These are phyloP conservation scores for Mormoops blainvillei DNA, from an alignment of 2,113 vertebrate genomes.

Conservation along the genomic window DNA sequence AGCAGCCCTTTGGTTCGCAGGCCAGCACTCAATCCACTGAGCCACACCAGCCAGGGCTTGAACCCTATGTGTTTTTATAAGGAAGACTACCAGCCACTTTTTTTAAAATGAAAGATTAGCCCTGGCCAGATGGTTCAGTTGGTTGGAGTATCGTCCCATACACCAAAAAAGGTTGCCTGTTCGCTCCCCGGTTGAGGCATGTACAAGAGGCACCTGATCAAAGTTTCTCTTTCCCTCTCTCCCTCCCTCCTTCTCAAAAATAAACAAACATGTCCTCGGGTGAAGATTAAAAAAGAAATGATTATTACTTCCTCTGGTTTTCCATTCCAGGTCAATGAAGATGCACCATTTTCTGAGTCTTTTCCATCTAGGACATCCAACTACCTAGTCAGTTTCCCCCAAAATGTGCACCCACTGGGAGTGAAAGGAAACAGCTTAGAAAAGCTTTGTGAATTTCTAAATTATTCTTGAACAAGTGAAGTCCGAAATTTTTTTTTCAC, in stretches of 20 bases:
- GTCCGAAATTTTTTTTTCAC: background rate
- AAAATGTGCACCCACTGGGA: background rate
- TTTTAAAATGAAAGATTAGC: background rate
- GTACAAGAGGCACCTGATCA: too few relatives aligned
- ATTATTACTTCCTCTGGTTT: background rate
- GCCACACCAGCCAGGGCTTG: too few relatives aligned
- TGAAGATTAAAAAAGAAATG: background rate
- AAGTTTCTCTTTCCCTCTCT: too few relatives aligned
- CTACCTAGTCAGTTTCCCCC: background rate
- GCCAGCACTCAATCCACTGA: too few relatives aligned
- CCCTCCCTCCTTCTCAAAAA: too few relatives aligned
- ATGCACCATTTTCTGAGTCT: background rate
- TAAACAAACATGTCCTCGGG: too few relatives aligned
- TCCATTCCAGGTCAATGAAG: background rate
- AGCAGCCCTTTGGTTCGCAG: too few relatives aligned
- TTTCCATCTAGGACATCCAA: background rate
- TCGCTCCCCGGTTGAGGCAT: too few relatives aligned
- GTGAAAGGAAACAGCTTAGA: background rate
- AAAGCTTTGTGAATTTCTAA: background rate
- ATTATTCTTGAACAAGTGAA: constrained; percentile 1
- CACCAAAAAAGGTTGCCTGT: too few relatives aligned
- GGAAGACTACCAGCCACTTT: background rate
- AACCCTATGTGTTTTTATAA: too few relatives aligned
- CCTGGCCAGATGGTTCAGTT: too few relatives aligned
- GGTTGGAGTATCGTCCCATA: too few relatives aligned